phyloP scores from a whole-genome alignment of 2,888 invertebrate genomes.

The Arctia plantaginis region DNA sequence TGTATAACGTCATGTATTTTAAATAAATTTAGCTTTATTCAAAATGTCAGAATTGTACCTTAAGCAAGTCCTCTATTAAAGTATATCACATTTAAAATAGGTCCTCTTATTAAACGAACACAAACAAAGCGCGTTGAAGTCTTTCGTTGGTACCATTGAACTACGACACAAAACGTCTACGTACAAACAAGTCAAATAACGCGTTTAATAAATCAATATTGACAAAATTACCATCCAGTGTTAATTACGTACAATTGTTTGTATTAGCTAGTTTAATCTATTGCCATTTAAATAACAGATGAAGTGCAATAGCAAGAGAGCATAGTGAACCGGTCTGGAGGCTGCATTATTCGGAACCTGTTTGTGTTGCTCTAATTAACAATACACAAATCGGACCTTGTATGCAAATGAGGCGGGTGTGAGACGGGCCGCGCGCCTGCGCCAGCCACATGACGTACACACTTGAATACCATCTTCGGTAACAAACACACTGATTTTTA shows the following conservation, averaged over 20 bases:
- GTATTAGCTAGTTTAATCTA: constrained; percentile 73
- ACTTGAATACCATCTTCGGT: constrained; percentile 60
- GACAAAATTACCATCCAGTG: constrained; percentile 77
- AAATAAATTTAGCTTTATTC: background rate
- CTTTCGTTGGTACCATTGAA: constrained; percentile 61
- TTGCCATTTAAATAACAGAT: constrained; percentile 85
- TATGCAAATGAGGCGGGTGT: constrained; percentile 80
- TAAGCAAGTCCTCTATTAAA: constrained; percentile 2
- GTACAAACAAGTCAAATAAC: constrained; percentile 34
- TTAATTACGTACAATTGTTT: constrained; percentile 81
- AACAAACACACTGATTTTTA: constrained; percentile 62
- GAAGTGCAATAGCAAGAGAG: constrained; percentile 82
- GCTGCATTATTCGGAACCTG: constrained; percentile 79
- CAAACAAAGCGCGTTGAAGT: constrained; percentile 58
- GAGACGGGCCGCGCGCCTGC: constrained; percentile 49
- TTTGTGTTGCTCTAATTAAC: constrained; percentile 85
- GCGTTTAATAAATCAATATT: constrained; percentile 68
- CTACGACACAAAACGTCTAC: constrained; percentile 23
- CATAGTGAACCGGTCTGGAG: constrained; percentile 65
- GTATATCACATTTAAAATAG: constrained; percentile 15
- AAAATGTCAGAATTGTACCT: background rate
- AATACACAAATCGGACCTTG: constrained; percentile 86
- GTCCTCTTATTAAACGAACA: constrained; percentile 18
- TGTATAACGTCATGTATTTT: no score
- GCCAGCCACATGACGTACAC: constrained; percentile 45